These are phyloP conservation scores for Oxyteleia sp. DNA, from an alignment of 2,888 invertebrate genomes.

Conservation along the genomic window DNA sequence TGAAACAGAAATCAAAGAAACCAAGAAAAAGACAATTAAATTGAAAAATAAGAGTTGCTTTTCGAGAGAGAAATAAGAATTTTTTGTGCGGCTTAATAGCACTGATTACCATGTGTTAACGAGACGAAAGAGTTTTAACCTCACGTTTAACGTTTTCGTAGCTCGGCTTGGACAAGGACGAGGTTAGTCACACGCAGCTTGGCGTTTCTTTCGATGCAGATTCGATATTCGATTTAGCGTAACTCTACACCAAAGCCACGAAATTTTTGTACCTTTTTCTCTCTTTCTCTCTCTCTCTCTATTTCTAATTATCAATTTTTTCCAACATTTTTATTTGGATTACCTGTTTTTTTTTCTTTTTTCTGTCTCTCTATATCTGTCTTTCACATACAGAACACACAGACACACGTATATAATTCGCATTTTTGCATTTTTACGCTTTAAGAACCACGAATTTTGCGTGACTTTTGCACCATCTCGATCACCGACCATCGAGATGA, in stretches of 20 bases:
- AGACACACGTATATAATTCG: slow-evolving; percentile 64
- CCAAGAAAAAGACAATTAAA: too few relatives aligned
- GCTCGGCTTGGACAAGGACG: slow-evolving; percentile 97
- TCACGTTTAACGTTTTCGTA: slow-evolving; percentile 90
- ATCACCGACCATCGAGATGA: slow-evolving; percentile 27
- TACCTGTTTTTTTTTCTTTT: slow-evolving; percentile 76
- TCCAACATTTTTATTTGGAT: slow-evolving; percentile 40
- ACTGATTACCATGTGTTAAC: slow-evolving; percentile 62
- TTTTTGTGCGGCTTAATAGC: slow-evolving; percentile 55
- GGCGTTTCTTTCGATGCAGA: slow-evolving; percentile 81
- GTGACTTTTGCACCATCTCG: slow-evolving; percentile 62
- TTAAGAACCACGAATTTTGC: slow-evolving; percentile 52
- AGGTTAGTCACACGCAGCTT: slow-evolving; percentile 89
- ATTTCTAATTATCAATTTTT: slow-evolving; percentile 38
- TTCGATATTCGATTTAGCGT: slow-evolving; percentile 76
- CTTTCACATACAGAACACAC: slow-evolving; percentile 72
- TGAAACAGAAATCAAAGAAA: too few relatives aligned
- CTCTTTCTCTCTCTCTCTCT: slow-evolving; percentile 53
- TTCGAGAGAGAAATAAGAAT: too few relatives aligned
- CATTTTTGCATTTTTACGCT: slow-evolving; percentile 66
- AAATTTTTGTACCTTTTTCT: slow-evolving; percentile 74
- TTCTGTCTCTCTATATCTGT: slow-evolving; percentile 81
- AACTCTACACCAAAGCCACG: slow-evolving; percentile 74
- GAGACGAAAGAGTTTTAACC: slow-evolving; percentile 83
- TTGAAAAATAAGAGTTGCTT: too few relatives aligned